Percentiles rank a stretch among this genome's conserved stretches.
Conservation (phyloP, 2,113 vertebrate genomes). For the Larimichthys polyactis region DNA sequence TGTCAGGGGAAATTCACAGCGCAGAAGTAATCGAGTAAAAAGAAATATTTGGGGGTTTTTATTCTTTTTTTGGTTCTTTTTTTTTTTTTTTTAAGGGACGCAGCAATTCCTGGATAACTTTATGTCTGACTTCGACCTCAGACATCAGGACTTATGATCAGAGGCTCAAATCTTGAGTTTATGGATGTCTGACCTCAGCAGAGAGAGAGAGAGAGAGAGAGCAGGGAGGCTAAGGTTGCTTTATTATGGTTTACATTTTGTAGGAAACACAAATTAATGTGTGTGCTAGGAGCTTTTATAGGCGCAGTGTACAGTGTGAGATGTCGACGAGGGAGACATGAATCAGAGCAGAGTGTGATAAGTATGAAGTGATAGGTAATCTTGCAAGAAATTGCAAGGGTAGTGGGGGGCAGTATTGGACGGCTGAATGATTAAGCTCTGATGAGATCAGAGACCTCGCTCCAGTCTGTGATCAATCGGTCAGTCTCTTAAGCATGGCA, state of each 20-base stretch:
- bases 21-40: not conserved
- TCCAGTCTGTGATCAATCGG: conserved; percentile 52
- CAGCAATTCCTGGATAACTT: not conserved
- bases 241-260: conserved; percentile 12
- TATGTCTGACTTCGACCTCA: conserved; percentile 3
- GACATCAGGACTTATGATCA: not conserved
- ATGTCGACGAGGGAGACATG: conserved; percentile 28
- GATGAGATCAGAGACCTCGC: conserved; percentile 74
- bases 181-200: conserved; percentile 23
- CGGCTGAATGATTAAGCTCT: conserved; percentile 61
- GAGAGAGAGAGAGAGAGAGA: not conserved
- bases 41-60: not conserved
- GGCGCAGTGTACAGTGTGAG: conserved; percentile 23
- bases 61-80: too few species aligned
- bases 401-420: conserved; percentile 11
- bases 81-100: not conserved
- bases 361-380: conserved; percentile 67
- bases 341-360: conserved; percentile 34
- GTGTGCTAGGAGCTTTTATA: conserved; percentile 23
- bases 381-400: conserved; percentile 61
- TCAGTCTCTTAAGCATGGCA: conserved; percentile 33
- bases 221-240: not conserved
- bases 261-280: conserved; percentile 30
- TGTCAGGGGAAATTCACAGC: not conserved
- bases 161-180: not conserved